Evolutionary conservation across 2,888 invertebrate species (phyloP).

Genomic region (Agrotis clavis): DNA sequence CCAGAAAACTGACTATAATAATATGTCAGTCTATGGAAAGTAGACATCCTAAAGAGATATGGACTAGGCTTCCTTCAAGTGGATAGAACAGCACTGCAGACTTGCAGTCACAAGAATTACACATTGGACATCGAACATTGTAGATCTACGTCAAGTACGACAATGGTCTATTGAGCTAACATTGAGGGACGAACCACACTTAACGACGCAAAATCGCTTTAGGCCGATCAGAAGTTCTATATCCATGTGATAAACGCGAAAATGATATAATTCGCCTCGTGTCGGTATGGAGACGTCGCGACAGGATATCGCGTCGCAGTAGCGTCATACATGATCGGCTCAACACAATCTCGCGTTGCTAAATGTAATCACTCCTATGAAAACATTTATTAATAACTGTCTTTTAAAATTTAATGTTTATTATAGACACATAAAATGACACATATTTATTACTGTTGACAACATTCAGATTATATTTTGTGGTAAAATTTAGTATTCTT

Average conservation of each 20-base stretch:
- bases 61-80: constrained; percentile 24
- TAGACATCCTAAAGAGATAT: constrained; percentile 33
- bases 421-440: constrained; percentile 31
- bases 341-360: not conserved
- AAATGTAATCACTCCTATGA: not conserved
- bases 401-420: constrained; percentile 6
- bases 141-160: constrained; percentile 24
- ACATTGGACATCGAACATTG: constrained; percentile 19
- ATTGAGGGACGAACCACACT: not conserved
- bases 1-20: constrained; percentile 50
- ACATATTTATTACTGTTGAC: constrained; percentile 30
- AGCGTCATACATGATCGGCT: not conserved
- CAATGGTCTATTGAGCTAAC: constrained; percentile 35
- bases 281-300: not conserved
- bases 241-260: not conserved
- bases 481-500: constrained; percentile 20
- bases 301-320: not conserved
- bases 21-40: constrained; percentile 47
- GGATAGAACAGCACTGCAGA: constrained; percentile 11
- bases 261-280: not conserved
- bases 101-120: constrained; percentile 31
- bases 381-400: constrained; percentile 26
- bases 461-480: constrained; percentile 37
- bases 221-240: not conserved
- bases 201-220: not conserved